Evolutionary conservation across 2,113 vertebrate species (phyloP), one percentile per base, ranked within the genome.

Genomic region (Tyrannus savana): DNA sequence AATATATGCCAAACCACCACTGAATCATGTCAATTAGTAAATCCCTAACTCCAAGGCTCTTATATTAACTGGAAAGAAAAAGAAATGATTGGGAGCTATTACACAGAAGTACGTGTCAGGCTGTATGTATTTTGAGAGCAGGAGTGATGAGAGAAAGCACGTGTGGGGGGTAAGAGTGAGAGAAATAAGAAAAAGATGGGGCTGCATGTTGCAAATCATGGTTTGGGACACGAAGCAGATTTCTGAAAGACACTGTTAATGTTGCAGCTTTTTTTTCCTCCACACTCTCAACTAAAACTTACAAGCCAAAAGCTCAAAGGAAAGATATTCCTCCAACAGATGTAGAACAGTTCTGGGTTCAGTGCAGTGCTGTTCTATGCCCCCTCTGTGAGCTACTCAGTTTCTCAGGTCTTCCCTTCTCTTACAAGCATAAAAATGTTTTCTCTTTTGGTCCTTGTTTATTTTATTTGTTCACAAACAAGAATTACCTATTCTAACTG

Each of bases 21-120:
- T 96, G 97, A 97, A 90, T 97, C 91, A 92, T 58, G 42, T 86
- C 8, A 46, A 89, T 74, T 90, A 89, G 27, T 53, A 91, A 96
- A 96, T 88, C 63, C 10, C 10, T 89, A 64, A 56, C 60, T 94
- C 64, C 80, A 75, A 83, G 83, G 53, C 60, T 94, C 72, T 24
- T 77, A 73, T 86, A 22, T 69, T 92, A 84, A 75, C 77, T 80
- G 56, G 24, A 95, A 96, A 93, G 30, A 23, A 31, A 89, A 84
- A 59, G 75, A 84, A 66, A 62, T 19, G 6, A 67, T 81, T 87
- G 14, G 83, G 42, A 82, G 50, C 73, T 94, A 87, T 84, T 92
- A 30, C 49, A 84, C 63, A 88, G 66, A 85, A 81, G 6, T 95
- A 84, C 17, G 2, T 74, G 44, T n/a, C 83, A 73, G 41, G 8